Evolutionary conservation across 2,888 invertebrate species (phyloP).

Genomic region (Drosophila fungiperda): DNA sequence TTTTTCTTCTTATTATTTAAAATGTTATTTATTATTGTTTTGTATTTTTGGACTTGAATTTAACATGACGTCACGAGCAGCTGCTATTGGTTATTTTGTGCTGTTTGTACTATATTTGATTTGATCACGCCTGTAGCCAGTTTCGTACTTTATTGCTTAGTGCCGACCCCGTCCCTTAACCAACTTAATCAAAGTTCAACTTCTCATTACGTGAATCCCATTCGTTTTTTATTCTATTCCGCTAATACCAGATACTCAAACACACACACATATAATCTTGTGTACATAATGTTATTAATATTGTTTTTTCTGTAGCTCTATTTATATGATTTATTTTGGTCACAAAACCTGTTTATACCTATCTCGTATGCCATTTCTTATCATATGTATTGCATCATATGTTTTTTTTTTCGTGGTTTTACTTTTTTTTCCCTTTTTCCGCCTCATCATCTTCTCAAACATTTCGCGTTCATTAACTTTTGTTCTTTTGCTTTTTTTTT

Average conservation of each 20-base stretch:
- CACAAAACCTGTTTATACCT: conserved; percentile 12
- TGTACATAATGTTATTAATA: conserved; percentile 7
- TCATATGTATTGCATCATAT: conserved; percentile 69
- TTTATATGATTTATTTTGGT: conserved; percentile 4
- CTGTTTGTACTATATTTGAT: conserved; percentile 13
- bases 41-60: conserved; percentile 4
- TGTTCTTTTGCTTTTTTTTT: conserved; percentile 21
- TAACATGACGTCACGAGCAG: conserved; percentile 46
- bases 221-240: conserved; percentile 29
- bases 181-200: conserved; percentile 15
- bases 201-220: conserved; percentile 59
- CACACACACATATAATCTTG: conserved; percentile 2
- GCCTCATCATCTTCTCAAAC: conserved; percentile 30
- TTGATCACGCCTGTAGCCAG: conserved; percentile 49
- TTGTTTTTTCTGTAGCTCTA: conserved; percentile 6
- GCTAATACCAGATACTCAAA: conserved; percentile 26
- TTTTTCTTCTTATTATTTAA: conserved; percentile 11
- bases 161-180: not conserved
- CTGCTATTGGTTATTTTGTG: conserved; percentile 16
- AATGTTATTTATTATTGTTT: conserved; percentile 9
- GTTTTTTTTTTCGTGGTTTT: conserved; percentile 45
- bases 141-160: conserved; percentile 59
- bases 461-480: conserved; percentile 67
- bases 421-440: conserved; percentile 5
- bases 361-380: conserved; percentile 35